phyloP scores from a whole-genome alignment of 2,797 vertebrate genomes.

The Lutjanus campechanus region DNA sequence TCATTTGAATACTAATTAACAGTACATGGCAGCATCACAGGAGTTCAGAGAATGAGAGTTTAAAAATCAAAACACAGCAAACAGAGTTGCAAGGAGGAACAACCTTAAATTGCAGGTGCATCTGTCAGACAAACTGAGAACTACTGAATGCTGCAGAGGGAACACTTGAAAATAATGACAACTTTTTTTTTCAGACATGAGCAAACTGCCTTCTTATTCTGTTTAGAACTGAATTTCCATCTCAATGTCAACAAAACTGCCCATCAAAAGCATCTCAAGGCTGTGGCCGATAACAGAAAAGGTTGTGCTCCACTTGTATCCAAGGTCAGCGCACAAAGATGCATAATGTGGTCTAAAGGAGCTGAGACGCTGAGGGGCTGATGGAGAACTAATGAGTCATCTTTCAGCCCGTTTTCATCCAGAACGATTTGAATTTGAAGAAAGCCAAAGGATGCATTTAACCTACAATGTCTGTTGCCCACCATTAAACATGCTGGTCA shows the following conservation, averaged over 20 bases:
- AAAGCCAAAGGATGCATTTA: conserved; percentile 45
- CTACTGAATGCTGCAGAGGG: conserved; percentile 3
- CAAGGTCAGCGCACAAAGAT: conserved; percentile 47
- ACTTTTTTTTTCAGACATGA: conserved; percentile 18
- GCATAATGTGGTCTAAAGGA: conserved; percentile 15
- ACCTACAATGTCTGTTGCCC: conserved; percentile 39
- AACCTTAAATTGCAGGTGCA: background rate
- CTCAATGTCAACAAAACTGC: conserved; percentile 25
- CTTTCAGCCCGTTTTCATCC: conserved; percentile 28
- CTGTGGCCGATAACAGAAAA: background rate
- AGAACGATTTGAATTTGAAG: conserved; percentile 32
- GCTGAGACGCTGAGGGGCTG: background rate
- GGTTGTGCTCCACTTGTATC: conserved; percentile 13
- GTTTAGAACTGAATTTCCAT: conserved; percentile 18
- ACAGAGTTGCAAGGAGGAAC: conserved; percentile 11
- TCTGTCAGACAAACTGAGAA: conserved; percentile 4
- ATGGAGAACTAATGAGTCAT: conserved; percentile 27
- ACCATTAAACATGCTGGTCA: conserved; percentile 44
- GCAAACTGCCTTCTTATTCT: conserved; percentile 3
- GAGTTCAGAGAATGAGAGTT: conserved; percentile 5
- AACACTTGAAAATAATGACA: conserved; percentile 17
- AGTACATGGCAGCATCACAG: background rate
- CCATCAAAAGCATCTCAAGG: conserved; percentile 7
- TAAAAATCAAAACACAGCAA: background rate
- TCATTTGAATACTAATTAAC: conserved; percentile 22